Evolutionary conservation across 2,113 vertebrate genomes (phyloP).

Genomic region (Xyliphius kryptos): DNA sequence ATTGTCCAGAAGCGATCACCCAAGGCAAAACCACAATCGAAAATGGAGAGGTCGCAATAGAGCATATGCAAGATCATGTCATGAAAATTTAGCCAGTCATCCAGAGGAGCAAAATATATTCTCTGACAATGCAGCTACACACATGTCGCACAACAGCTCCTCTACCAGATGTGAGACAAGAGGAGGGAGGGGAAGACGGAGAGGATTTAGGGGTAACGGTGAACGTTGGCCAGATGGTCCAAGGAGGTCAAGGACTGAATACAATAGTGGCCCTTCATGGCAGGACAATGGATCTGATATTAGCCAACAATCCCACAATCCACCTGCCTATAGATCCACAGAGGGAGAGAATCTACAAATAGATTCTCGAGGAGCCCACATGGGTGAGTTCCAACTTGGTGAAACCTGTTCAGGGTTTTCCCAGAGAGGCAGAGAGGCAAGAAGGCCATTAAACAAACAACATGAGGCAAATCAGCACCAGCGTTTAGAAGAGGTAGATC

Average conservation of each 20-base stretch:
- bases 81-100: constrained; percentile 29
- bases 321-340: constrained; percentile 37
- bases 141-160: constrained; percentile 49
- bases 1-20: constrained; percentile 61
- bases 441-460: constrained; percentile 29
- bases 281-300: constrained; percentile 39
- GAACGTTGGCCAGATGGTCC: constrained; percentile 55
- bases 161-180: constrained; percentile 49
- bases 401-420: constrained; percentile 44
- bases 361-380: constrained; percentile 13
- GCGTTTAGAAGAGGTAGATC: neutral
- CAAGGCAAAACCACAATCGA: constrained; percentile 62
- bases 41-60: constrained; percentile 58
- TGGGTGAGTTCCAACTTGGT: constrained; percentile 25
- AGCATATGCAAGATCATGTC: constrained; percentile 54
- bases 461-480: constrained; percentile 32
- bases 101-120: no score
- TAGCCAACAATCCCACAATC: constrained; percentile 10
- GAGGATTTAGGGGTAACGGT: constrained; percentile 42
- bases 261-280: constrained; percentile 52
- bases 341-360: constrained; percentile 48
- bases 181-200: constrained; percentile 53
- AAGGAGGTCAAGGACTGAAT: constrained; percentile 68
- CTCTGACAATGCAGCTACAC: constrained; percentile 33
- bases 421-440: constrained; percentile 40